These are phyloP conservation scores for Poliocrania exsul DNA, from an alignment of 2,797 vertebrate genomes.

Conservation along the genomic window DNA sequence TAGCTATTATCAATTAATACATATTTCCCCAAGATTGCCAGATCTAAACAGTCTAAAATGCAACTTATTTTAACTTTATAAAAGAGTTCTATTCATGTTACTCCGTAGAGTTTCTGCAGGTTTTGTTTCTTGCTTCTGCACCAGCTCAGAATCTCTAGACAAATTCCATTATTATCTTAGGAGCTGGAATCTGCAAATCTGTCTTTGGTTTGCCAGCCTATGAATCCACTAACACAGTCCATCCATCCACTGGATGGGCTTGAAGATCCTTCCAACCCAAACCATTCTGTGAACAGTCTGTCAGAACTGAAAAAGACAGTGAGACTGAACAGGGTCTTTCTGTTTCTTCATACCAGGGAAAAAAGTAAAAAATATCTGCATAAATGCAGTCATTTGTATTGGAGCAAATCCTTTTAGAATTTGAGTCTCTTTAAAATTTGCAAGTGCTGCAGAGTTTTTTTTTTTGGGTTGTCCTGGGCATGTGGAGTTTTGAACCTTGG, in stretches of 20 bases:
- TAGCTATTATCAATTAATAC: no score
- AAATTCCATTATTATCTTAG: no score
- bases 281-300: not conserved
- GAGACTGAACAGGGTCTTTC: not conserved
- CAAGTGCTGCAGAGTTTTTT: not conserved
- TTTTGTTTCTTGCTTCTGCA: no score
- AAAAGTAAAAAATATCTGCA: accelerated
- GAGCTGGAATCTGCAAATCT: no score
- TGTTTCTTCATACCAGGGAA: not conserved
- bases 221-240: no score
- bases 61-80: no score
- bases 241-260: accelerated
- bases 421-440: not conserved
- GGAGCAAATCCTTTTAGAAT: not conserved
- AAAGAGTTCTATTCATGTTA: no score
- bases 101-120: no score
- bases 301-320: not conserved
- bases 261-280: not conserved
- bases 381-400: not conserved
- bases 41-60: no score
- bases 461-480: not conserved
- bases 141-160: no score
- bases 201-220: no score
- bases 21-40: no score
- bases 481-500: not conserved